Evolutionary conservation across 2,888 invertebrate genomes (phyloP), one percentile per base, ranked within the genome.

Genomic region (Bugula neritina): DNA sequence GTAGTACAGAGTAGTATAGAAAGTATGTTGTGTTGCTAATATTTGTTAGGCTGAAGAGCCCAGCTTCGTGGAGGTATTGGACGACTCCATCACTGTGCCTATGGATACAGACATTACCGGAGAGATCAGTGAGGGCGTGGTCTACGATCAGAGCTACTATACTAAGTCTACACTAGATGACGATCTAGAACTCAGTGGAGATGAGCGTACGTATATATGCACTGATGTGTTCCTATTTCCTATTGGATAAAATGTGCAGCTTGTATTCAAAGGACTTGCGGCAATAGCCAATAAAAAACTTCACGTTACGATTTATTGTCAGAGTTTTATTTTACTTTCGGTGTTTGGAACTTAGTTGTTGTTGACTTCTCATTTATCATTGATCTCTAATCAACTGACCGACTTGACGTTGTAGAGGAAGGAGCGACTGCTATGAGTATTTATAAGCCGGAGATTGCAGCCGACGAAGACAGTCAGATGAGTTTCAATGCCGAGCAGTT

Each of bases 381-480:
- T n/a, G n/a, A n/a, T n/a, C n/a, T n/a, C n/a, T n/a, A n/a, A n/a
- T n/a, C n/a, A n/a, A n/a, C n/a, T n/a, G n/a, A n/a, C n/a, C n/a
- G n/a, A n/a, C n/a, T n/a, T n/a, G n/a, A n/a, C n/a, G n/a, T n/a
- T n/a, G n/a, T n/a, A n/a, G n/a, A n/a, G n/a, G n/a, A n/a, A n/a
- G n/a, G n/a, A n/a, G n/a, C n/a, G n/a, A n/a, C n/a, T n/a, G n/a
- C n/a, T n/a, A n/a, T n/a, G n/a, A n/a, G n/a, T n/a, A n/a, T n/a
- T n/a, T n/a, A n/a, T n/a, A n/a, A n/a, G n/a, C n/a, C n/a, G n/a
- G n/a, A n/a, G n/a, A 10, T 27, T 31, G 31, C 27, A 31, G 31
- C 63, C 34, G 63, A 63, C 31, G 63, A 63, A 63, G 63, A 63
- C 63, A 63, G 63, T 63, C 63, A 63, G n/a, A 63, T 63, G 63